phyloP scores from a whole-genome alignment of 2,113 vertebrate species.

The Apeltes quadracus region DNA sequence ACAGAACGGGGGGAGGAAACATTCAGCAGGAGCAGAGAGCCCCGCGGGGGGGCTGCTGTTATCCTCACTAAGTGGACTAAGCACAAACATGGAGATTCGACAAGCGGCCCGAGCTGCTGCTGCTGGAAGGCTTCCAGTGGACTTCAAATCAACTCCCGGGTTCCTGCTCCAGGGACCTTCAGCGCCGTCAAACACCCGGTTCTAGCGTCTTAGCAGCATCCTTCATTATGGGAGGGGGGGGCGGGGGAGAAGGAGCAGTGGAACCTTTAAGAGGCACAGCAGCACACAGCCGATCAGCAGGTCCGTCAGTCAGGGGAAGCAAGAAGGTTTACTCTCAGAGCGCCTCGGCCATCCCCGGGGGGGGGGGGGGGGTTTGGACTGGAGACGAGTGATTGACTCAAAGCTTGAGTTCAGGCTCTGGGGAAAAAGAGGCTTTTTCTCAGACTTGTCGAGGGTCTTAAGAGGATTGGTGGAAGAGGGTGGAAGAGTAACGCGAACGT shows the following conservation, averaged over 20 bases:
- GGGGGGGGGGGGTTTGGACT: conserved; percentile 30
- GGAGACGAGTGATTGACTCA: conserved; percentile 47
- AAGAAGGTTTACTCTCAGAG: conserved; percentile 43
- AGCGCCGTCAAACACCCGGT: conserved; percentile 21
- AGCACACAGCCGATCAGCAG: conserved; percentile 53
- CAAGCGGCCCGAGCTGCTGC: conserved; percentile 43
- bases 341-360: not conserved
- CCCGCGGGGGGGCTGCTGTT: conserved; percentile 52
- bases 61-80: conserved; percentile 58
- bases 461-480: conserved; percentile 1
- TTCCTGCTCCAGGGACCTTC: not conserved
- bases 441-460: conserved; percentile 17
- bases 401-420: conserved; percentile 51
- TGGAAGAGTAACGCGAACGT: no score
- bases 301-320: conserved; percentile 38
- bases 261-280: conserved; percentile 38
- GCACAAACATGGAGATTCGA: conserved; percentile 52
- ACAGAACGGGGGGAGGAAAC: conserved; percentile 37
- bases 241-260: conserved; percentile 66
- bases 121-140: no score
- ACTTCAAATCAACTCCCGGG: no score
- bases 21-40: conserved; percentile 32
- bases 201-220: conserved; percentile 29
- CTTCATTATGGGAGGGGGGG: no score
- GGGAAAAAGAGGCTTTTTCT: conserved; percentile 33